Evolutionary conservation across 2,113 vertebrate species (phyloP), one percentile per base, ranked within the genome.

Genomic region (Sebastes schlegelii): DNA sequence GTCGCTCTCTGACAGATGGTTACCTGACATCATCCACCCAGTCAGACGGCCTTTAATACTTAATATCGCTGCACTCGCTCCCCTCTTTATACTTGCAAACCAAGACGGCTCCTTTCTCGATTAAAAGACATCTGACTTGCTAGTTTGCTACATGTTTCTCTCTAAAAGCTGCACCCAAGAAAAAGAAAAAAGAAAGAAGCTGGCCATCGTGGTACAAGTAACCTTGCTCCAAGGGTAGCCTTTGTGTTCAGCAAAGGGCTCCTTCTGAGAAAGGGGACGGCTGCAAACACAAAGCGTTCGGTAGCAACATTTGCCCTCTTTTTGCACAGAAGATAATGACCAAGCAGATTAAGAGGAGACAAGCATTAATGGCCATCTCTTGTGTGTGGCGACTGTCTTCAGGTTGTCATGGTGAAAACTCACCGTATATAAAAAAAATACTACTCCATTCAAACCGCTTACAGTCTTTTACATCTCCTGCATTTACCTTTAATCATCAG

Each of bases 1-100:
- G 78, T 85, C 86, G 77, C 77, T 66, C 46, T 84, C 67, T 85
- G 89, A 92, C 93, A 93, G 88, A 91, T 93, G 91, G 92, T 89
- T 91, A 93, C 92, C 93, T 90, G 90, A 93, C 88, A 91, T 93
- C 88, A 91, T 84, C 87, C 83, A 82, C 81, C 76, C 76, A 89
- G 80, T 81, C 85, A 90, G 64, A 79, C 62, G 21, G 80, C 84
- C 77, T 86, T 88, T 90, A 91, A 91, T 83, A 86, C 90, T 92
- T 90, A 83, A 89, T 77, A 92, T 88, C 68, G 57, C 67, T 64
- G 70, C 83, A 48, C 61, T 74, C 66, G 3, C 67, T 79, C 78
- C 78, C 70, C 66, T 82, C 63, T 83, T 74, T 74, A 66, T 67
- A 64, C 19, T 66, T 46, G 43, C 74, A 80, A 89, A 79, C 62